Evolutionary conservation across 2,797 vertebrate genomes (phyloP), one percentile per base, ranked within the genome.

Genomic region (Eidolon dupreanum): DNA sequence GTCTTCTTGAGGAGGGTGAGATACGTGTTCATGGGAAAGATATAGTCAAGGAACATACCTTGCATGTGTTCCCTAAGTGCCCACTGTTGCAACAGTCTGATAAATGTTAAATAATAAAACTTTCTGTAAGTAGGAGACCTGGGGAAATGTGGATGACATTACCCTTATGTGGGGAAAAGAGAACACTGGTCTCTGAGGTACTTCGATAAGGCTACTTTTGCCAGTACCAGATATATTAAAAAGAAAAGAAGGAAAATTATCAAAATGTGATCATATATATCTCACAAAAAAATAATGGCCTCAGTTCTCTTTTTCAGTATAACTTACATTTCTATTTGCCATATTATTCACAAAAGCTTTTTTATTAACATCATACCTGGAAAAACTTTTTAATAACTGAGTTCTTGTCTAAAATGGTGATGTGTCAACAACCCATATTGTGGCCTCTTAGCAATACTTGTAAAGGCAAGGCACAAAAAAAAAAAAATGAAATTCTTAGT

Each of bases 31-130:
- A 16, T 46, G 61, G 73, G 73, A 85, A 92, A 93, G 88, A 82
- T 83, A 73, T 1, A 90, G 41, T 65, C 43, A n/a, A 43, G 24
- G 26, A 92, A 46, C 7, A 31, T 36, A 70, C 49, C 68, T 88
- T 93, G 57, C 84, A 38, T 87, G 77, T 84, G 71, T 77, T 94
- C 65, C 94, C 55, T 55, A 61, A 85, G 9, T 88, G 74, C 19
- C 53, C n/a, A 11, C 19, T 26, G 16, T 90, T 82, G 16, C 7
- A 73, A 33, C 81, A 88, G 38, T 88, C 85, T 92, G 82, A 96
- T 88, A 92, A 90, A 97, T 96, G 82, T 86, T 92, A 94, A 94
- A 86, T 96, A 93, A 93, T 73, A 85, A 90, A 89, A 94, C 73
- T 82, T 68, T 75, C 90, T 94, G 1, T 90, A 78, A 96, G 90